Evolutionary conservation across 2,888 invertebrate genomes (phyloP), one percentile per base, ranked within the genome.

Genomic region (Chloroclystis v-ata): DNA sequence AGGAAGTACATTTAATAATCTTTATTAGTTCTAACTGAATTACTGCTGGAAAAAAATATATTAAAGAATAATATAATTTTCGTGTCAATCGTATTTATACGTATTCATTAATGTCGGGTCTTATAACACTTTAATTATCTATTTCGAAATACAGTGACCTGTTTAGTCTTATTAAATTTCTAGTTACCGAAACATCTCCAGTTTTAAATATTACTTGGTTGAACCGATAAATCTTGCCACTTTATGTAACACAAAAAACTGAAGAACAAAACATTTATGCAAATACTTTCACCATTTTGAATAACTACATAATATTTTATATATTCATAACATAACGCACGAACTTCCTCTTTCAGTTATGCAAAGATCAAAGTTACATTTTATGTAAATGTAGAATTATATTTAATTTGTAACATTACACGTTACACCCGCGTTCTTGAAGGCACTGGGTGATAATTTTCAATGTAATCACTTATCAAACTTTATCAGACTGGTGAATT

Each of bases 281-380:
- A 49, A 57, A 57, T 57, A 56, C 60, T 60, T 61, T 63, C 60
- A 57, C 63, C 43, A 43, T 42, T 49, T 49, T 44, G 48, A 44
- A 52, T 52, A 52, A 42, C 47, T 60, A 33, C 35, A 41, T 39
- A 44, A 44, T 47, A 40, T 43, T 47, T 41, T 37, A 47, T 20
- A 35, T 24, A 35, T 33, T 47, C 30, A 37, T 26, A 43, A 47
- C 37, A 44, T 30, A 32, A 37, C 38, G 24, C 30, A 48, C 25
- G 11, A 38, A 48, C 43, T 57, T 50, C 48, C 52, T 49, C 28
- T 35, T 46, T 40, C 38, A 40, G 49, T 53, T 58, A 49, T 41
- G 58, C 49, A 53, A 56, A 52, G 44, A 53, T 53, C 57, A 52
- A 44, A 57, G 49, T 46, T 46, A 45, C 39, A 47, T 45, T 47